Percentiles rank a stretch among this genome's conserved stretches.
phyloP scores from a whole-genome alignment of 2,113 vertebrate genomes.

The Malaclemys terrapin region DNA sequence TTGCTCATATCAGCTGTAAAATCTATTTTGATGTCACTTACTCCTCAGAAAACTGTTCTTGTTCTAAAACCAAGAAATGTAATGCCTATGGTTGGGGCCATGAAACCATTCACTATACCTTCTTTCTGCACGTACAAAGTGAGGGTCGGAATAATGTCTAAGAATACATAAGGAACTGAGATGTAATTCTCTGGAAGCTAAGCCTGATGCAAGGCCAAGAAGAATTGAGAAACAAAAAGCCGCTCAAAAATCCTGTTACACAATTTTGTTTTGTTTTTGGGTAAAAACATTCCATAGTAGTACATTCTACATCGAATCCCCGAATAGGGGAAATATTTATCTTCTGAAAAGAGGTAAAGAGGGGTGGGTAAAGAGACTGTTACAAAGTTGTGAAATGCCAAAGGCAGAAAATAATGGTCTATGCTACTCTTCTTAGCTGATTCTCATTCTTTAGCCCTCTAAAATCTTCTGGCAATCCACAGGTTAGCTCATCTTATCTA shows the following conservation, averaged over 20 bases:
- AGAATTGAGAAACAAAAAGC: neutral
- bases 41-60: too few species aligned
- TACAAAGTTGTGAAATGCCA: neutral
- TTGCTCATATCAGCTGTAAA: neutral
- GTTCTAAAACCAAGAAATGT: neutral
- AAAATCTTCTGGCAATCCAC: neutral
- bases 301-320: neutral
- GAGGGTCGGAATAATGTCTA: neutral
- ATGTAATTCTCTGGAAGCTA: neutral
- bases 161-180: neutral
- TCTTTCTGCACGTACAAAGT: neutral
- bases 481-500: neutral
- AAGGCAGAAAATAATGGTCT: neutral
- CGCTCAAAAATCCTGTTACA: neutral
- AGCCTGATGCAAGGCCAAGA: neutral
- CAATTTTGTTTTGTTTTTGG: neutral
- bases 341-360: neutral
- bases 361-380: neutral
- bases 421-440: neutral
- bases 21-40: neutral
- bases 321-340: neutral
- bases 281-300: neutral
- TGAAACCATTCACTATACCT: neutral
- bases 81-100: neutral
- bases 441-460: neutral